phyloP scores from a whole-genome alignment of 2,888 invertebrate genomes.

The Mimachlamys varia region DNA sequence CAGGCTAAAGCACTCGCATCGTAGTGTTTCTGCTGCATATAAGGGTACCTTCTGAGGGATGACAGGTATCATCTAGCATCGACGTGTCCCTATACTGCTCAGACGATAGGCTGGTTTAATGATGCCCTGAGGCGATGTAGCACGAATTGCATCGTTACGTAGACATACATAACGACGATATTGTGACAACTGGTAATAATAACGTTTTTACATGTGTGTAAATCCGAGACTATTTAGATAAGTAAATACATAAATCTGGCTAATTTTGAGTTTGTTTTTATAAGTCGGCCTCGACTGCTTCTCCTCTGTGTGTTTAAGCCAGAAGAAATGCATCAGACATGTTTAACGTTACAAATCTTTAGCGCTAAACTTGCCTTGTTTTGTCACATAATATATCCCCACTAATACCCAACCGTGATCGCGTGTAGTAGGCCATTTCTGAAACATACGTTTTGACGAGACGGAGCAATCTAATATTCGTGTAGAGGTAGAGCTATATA shows the following conservation, averaged over 20 bases:
- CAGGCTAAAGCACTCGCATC: too few relatives aligned
- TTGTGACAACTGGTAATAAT: conserved; percentile 32
- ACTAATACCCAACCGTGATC: neutral
- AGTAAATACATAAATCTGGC: neutral
- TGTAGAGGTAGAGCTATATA: neutral
- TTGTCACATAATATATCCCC: conserved; percentile 27
- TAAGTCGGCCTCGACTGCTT: neutral
- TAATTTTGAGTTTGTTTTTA: conserved; percentile 14
- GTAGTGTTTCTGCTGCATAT: too few relatives aligned
- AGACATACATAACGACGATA: neutral
- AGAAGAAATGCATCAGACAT: neutral
- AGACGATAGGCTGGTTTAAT: neutral
- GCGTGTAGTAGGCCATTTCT: neutral
- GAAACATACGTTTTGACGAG: conserved; percentile 24
- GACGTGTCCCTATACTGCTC: neutral
- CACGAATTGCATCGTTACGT: neutral
- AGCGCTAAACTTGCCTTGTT: neutral
- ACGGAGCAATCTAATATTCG: neutral
- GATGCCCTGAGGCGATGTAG: neutral
- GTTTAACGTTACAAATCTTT: neutral
- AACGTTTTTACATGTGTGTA: conserved; percentile 22
- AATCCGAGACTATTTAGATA: conserved; percentile 31
- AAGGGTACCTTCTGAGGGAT: neutral
- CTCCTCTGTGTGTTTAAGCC: neutral
- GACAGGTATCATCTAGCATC: neutral